These are phyloP conservation scores for Drosophila fulvimacula DNA, from an alignment of 2,888 invertebrate genomes.

Conservation along the genomic window DNA sequence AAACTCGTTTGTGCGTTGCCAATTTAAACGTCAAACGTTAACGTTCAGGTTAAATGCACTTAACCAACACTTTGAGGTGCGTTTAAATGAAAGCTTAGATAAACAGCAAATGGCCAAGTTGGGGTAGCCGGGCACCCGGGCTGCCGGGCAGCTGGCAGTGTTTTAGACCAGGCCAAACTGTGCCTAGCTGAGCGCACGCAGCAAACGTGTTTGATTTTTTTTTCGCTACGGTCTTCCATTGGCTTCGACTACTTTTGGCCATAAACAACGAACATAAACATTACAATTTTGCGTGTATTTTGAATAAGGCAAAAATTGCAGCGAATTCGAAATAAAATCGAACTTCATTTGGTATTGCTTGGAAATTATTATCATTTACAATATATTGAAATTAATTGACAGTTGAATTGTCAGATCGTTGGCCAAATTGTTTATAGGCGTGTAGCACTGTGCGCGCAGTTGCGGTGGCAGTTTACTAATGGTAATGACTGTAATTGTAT, in stretches of 20 bases:
- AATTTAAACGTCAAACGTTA: constrained; percentile 78
- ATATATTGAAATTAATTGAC: constrained; percentile 81
- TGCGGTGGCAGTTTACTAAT: constrained; percentile 77
- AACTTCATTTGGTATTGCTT: constrained; percentile 30
- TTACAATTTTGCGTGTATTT: constrained; percentile 70
- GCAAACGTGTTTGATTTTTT: constrained; percentile 59
- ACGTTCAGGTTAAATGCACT: constrained; percentile 81
- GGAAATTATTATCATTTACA: constrained; percentile 80
- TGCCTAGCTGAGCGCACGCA: constrained; percentile 12
- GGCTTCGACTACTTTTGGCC: constrained; percentile 66
- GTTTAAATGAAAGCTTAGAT: constrained; percentile 74
- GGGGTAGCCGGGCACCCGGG: background rate
- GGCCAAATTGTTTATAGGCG: constrained; percentile 69
- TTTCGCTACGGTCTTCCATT: constrained; percentile 21
- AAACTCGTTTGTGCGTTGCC: constrained; percentile 64
- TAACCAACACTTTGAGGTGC: constrained; percentile 79
- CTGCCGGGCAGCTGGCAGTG: constrained; percentile 43
- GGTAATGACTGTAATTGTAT: constrained; percentile 81
- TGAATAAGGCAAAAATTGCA: constrained; percentile 37
- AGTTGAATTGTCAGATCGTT: constrained; percentile 80
- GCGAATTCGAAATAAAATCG: constrained; percentile 5
- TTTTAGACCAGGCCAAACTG: constrained; percentile 40
- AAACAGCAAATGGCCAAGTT: constrained; percentile 34
- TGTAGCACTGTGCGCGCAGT: constrained; percentile 23
- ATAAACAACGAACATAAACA: constrained; percentile 78